Evolutionary conservation across 1,140 invertebrate genomes (phyloP), one percentile per base, ranked within the genome.

Genomic region (Drosophila tropicalis): DNA sequence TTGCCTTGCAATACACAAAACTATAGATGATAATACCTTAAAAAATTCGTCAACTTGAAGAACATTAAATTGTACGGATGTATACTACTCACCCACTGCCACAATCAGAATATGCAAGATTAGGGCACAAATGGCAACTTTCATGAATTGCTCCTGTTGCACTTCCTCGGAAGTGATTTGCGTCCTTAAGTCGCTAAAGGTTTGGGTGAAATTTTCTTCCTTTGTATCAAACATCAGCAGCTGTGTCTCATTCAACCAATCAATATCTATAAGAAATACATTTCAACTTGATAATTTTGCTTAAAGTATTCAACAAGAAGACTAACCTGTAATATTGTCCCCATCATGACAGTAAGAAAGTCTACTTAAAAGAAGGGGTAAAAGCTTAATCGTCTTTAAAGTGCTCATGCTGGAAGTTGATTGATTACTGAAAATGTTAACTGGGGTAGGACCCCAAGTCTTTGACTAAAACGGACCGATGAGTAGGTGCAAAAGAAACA

Each of bases 1-100:
- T 66, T 1, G 64, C 13, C 3, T 54, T 70, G 47, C 67, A 76
- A 58, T 61, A 72, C 13, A 72, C 67, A 39, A 63, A 36, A 47
- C 75, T 70, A 19, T 86, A 86, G 51, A 86, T 82, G n/a, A 72
- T 57, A 12, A 87, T 57, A 2, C 79, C 82, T 86, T 5, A 2
- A 6, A 61, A 13, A 12, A 5, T 15, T 17, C 22, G 44, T 5
- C 17, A 0, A 22, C 7, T 4, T 22, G 3, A 12, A 51, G 10
- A 51, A 22, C 5, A 5, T 6, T 17, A 1, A 47, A 22, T 55
- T 25, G 40, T 3, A 19, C 4, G n/a, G n/a, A n/a, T n/a, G n/a
- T n/a, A 54, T 19, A 7, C 17, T 1, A 34, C 58, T 67, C 15
- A 85, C 81, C 83, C 15, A 72, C 64, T 32, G 57, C 75, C n/a